Base-by-base conservation (phyloP, 1,140 invertebrate species). In the Ceratina calcarata region DNA sequence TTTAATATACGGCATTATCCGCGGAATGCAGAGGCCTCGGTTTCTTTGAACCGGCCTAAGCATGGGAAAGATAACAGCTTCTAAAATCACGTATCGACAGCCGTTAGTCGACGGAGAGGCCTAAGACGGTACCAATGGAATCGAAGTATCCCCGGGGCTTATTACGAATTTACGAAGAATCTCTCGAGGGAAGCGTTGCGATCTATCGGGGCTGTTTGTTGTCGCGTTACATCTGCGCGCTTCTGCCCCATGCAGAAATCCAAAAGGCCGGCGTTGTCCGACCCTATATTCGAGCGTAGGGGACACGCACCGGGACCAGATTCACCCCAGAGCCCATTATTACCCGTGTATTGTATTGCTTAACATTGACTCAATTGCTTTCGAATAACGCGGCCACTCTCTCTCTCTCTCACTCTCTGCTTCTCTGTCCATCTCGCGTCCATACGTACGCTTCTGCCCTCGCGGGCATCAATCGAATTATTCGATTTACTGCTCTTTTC, bases 331-430 rank as follows among this genome's bases (percentile, higher is more conserved):
- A 90, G 86, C 91, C 92, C 90, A 93, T 93, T 93, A 93, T 93
- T 93, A 91, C 91, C 86, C 91, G 82, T 92, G 92, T 93, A 93
- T 93, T 93, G 91, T 93, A 90, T 90, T 91, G 92, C 91, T 92
- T 89, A 93, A 93, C 91, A 91, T 91, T 91, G 91, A 90, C 92
- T 93, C 92, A 91, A 92, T 93, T 93, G 92, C 92, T 93, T 93
- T 93, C 91, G 90, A 92, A 93, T 93, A 93, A 92, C 91, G 89
- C 82, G 72, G 61, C 49, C 55, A 64, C 51, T 24, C 65, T 64
- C 80, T 72, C 81, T 66, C 55, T 32, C 27, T 32, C 27, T 32
- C 22, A 49, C 55, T 2, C n/a, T 68, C 7, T 53, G 0, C 12
- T 8, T 45, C 49, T 67, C 61, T 64, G 37, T 45, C 37, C 37